Evolutionary conservation across 2,888 invertebrate species (phyloP).

Genomic region (Chaetogeoica ovagalla): DNA sequence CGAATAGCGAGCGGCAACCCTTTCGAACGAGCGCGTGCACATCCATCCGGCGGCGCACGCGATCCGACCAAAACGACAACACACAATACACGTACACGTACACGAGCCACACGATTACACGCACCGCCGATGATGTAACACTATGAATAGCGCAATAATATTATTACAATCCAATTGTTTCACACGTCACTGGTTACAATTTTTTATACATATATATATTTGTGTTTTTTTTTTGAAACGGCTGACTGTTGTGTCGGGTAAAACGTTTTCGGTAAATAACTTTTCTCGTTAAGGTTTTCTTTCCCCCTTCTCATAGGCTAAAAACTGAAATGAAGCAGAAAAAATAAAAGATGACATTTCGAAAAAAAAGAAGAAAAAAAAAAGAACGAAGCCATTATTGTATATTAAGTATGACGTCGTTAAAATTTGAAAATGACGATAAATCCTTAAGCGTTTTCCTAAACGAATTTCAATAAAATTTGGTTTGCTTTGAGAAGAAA

Average conservation of each 20-base stretch:
- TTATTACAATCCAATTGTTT: conserved; percentile 38
- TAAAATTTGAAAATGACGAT: no score
- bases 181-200: conserved; percentile 18
- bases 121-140: conserved; percentile 40
- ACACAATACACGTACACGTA: background rate
- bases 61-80: conserved; percentile 37
- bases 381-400: no score
- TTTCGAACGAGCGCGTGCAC: conserved; percentile 41
- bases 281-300: background rate
- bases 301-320: background rate
- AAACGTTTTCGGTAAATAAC: background rate
- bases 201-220: background rate
- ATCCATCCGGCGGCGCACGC: conserved; percentile 46
- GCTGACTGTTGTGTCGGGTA: background rate
- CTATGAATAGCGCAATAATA: conserved; percentile 29
- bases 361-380: no score
- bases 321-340: background rate
- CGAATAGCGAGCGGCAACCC: conserved; percentile 34
- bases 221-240: background rate
- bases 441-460: no score
- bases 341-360: no score
- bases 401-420: no score
- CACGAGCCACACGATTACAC: conserved; percentile 35
- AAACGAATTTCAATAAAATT: no score
- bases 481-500: no score